phyloP scores from a whole-genome alignment of 64 coral and sea anemone species.

The Stichodactyla helianthus region DNA sequence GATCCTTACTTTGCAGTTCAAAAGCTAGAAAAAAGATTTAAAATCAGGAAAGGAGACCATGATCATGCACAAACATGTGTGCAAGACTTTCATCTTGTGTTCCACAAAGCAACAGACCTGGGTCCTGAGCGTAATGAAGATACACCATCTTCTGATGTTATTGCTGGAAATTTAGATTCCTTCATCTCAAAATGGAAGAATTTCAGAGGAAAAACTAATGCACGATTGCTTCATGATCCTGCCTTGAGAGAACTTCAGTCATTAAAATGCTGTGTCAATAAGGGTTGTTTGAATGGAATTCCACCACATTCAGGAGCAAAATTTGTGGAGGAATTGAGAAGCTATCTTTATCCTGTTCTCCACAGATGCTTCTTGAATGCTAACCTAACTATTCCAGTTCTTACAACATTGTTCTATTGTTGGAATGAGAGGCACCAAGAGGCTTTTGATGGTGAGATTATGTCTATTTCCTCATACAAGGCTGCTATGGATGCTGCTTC shows the following conservation, averaged over 20 bases:
- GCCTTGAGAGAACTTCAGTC: constrained; percentile 36
- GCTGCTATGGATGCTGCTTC: constrained; percentile 33
- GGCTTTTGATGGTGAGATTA: constrained; percentile 9
- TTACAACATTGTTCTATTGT: constrained; percentile 45
- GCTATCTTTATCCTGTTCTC: constrained; percentile 40
- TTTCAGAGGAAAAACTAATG: constrained; percentile 39
- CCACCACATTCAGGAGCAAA: constrained; percentile 24
- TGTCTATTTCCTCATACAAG: constrained; percentile 38
- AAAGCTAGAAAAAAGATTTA: constrained; percentile 47
- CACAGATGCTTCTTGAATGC: constrained; percentile 51
- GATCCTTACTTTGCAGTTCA: constrained; percentile 34
- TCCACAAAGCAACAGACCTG: constrained; percentile 35
- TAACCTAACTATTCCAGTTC: constrained; percentile 41
- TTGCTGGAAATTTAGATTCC: constrained; percentile 37
- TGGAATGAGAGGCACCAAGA: constrained; percentile 52
- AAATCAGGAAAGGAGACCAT: constrained; percentile 49
- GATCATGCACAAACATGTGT: constrained; percentile 26
- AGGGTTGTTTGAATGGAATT: constrained; percentile 35
- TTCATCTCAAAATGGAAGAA: constrained; percentile 53
- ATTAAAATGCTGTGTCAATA: constrained; percentile 19
- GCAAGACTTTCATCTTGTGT: constrained; percentile 32
- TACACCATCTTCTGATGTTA: constrained; percentile 28
- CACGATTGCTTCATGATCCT: constrained; percentile 37
- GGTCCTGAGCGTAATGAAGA: not conserved
- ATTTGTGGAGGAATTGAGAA: constrained; percentile 34